phyloP scores from a whole-genome alignment of 2,888 invertebrate species.

The Subacronicta megacephala region DNA sequence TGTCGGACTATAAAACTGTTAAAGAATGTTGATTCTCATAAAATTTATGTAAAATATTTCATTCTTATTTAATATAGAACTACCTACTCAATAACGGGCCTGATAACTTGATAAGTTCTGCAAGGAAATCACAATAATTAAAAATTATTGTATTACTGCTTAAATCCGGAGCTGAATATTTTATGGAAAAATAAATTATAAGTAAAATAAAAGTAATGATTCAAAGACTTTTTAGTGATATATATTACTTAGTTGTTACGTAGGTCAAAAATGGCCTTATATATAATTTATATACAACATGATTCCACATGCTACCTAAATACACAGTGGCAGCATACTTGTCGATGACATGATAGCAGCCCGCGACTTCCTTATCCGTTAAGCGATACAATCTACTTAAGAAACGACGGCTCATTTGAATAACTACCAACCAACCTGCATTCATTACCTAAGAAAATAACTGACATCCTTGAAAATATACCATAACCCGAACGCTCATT shows the following conservation, averaged over 20 bases:
- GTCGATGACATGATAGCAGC: conserved; percentile 77
- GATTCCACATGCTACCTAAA: conserved; percentile 46
- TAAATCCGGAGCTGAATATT: not conserved
- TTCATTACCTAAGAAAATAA: conserved; percentile 71
- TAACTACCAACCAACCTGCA: conserved; percentile 76
- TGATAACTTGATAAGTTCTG: conserved; percentile 61
- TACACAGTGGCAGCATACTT: conserved; percentile 64
- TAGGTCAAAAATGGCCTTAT: too few species aligned
- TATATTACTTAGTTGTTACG: too few species aligned
- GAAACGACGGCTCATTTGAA: conserved; percentile 82
- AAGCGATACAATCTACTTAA: conserved; percentile 79
- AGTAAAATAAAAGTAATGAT: not conserved
- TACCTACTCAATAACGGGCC: conserved; percentile 59
- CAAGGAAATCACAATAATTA: conserved; percentile 59
- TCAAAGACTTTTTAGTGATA: not conserved
- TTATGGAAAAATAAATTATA: not conserved
- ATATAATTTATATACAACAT: conserved; percentile 8
- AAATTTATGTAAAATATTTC: conserved; percentile 58
- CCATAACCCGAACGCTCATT: conserved; percentile 54
- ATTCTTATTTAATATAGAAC: conserved; percentile 58
- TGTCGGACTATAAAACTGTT: conserved; percentile 58
- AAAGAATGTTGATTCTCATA: conserved; percentile 58
- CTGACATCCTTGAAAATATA: conserved; percentile 72
- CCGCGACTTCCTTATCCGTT: conserved; percentile 83
- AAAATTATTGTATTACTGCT: conserved; percentile 48